Evolutionary conservation across 2,797 vertebrate species (phyloP).

Genomic region (Sus cebifrons): DNA sequence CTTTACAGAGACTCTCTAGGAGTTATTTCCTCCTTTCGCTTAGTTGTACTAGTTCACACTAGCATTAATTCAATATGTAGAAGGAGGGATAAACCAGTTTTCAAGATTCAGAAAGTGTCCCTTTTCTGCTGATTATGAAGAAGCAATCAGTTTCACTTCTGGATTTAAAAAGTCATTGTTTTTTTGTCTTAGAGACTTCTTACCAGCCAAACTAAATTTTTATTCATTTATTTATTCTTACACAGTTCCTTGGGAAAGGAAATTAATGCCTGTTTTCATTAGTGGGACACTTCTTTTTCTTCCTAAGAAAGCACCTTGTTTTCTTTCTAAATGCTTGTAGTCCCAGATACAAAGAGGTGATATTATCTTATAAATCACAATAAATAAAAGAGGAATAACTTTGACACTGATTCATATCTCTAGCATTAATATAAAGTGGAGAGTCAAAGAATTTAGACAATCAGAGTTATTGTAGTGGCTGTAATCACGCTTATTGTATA

Average conservation of each 20-base stretch:
- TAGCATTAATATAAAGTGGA: background rate
- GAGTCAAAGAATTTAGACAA: slow-evolving; percentile 49
- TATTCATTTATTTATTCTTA: slow-evolving; percentile 43
- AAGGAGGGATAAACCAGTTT: background rate
- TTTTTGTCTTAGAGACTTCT: slow-evolving; percentile 48
- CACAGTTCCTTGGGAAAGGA: slow-evolving; percentile 36
- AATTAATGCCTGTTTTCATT: slow-evolving; percentile 63
- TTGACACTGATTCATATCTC: slow-evolving; percentile 31
- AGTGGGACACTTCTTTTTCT: slow-evolving; percentile 26
- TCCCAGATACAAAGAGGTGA: slow-evolving; percentile 35
- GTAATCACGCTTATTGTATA: slow-evolving; percentile 47
- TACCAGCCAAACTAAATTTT: background rate
- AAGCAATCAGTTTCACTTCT: background rate
- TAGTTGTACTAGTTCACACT: background rate
- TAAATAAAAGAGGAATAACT: slow-evolving; percentile 45
- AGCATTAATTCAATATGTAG: slow-evolving; percentile 22
- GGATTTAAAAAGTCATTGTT: background rate
- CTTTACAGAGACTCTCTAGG: background rate
- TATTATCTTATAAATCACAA: slow-evolving; percentile 60
- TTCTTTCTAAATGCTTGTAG: background rate
- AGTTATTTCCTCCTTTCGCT: slow-evolving; percentile 19
- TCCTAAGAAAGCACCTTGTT: slow-evolving; percentile 50
- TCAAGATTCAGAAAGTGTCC: background rate
- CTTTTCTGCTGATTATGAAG: slow-evolving; percentile 11
- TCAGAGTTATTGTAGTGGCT: background rate